Percentiles rank a stretch among this genome's conserved stretches.
Conservation (phyloP, 2,797 vertebrate genomes). For the Lithobates sylvaticus region DNA sequence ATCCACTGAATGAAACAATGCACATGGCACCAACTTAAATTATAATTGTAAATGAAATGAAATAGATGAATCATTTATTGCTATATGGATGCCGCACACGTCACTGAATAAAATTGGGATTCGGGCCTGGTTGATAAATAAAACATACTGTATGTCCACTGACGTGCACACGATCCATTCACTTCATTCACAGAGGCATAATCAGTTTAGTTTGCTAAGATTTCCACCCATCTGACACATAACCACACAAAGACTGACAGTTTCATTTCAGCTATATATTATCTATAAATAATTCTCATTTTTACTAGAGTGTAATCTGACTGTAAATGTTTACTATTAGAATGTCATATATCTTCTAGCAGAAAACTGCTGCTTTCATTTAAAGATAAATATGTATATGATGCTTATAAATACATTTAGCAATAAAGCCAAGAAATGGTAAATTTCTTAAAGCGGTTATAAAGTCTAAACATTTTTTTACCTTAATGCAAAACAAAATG, state of each 20-base stretch:
- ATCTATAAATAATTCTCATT: neutral
- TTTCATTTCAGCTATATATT: neutral
- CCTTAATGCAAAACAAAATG: too few relatives aligned
- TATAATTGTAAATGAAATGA: constrained; percentile 36
- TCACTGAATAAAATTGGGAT: neutral
- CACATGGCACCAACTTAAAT: neutral
- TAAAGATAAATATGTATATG: neutral
- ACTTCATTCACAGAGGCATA: neutral
- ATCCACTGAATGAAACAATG: neutral
- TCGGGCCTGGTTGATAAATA: constrained; percentile 14
- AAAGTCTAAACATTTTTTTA: too few relatives aligned
- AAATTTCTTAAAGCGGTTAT: too few relatives aligned
- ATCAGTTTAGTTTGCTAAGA: neutral
- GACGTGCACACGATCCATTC: neutral
- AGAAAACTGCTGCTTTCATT: neutral
- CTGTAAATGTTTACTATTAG: neutral
- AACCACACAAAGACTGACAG: neutral
- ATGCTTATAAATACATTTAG: neutral
- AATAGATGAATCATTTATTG: constrained; percentile 7
- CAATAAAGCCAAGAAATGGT: neutral
- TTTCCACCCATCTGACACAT: neutral
- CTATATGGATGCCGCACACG: neutral
- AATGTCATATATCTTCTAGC: neutral
- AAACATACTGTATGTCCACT: neutral
- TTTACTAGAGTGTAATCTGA: neutral